These are phyloP conservation scores for Chlorodrepanis virens DNA, from an alignment of 2,113 vertebrate species.

Conservation along the genomic window DNA sequence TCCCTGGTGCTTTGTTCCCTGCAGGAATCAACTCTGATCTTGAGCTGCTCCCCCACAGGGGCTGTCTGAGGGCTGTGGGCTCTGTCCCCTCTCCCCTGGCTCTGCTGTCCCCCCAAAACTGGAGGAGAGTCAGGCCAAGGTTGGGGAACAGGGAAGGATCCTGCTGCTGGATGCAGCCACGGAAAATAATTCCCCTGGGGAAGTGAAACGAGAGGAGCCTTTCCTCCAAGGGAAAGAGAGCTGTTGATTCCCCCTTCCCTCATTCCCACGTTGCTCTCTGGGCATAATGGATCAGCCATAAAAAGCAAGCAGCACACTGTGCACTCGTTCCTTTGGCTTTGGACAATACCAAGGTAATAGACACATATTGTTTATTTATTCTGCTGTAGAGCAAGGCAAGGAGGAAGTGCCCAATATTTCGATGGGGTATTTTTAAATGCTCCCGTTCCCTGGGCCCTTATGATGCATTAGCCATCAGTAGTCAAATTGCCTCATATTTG, in stretches of 20 bases:
- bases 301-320: not conserved
- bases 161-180: not conserved
- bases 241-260: not conserved
- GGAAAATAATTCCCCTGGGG: not conserved
- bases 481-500: constrained; percentile 61
- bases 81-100: not conserved
- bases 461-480: constrained; percentile 61
- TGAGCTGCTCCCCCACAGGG: rapidly evolving
- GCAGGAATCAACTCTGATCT: rapidly evolving
- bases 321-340: not conserved
- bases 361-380: constrained; percentile 61
- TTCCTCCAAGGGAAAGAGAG: not conserved
- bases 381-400: not conserved
- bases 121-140: rapidly evolving
- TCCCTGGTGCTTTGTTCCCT: not conserved
- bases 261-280: not conserved
- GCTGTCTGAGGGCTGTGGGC: not conserved
- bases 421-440: constrained; percentile 35
- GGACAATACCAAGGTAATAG: constrained; percentile 21
- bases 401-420: not conserved
- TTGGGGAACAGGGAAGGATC: not conserved
- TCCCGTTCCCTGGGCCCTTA: not conserved
- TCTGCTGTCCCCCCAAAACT: not conserved
- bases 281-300: not conserved
- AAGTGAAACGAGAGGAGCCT: not conserved